These are phyloP conservation scores for Arenicola marina DNA, from an alignment of 2,888 invertebrate species.

Conservation along the genomic window DNA sequence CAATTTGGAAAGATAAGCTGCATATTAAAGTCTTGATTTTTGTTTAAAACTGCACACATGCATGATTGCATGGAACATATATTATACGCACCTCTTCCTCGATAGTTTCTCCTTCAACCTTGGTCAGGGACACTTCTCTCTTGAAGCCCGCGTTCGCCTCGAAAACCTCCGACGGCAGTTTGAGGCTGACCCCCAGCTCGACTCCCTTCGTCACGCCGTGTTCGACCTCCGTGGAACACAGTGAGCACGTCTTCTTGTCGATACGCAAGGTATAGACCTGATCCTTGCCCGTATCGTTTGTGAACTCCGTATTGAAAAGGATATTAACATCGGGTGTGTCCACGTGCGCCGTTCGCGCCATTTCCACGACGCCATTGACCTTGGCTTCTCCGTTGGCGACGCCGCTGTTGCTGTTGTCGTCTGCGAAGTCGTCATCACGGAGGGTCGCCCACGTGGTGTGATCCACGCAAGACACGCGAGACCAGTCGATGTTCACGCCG, in stretches of 20 bases:
- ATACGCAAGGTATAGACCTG: conserved; percentile 40
- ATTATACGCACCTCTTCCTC: conserved; percentile 53
- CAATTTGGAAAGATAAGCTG: no score
- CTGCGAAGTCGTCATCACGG: no score
- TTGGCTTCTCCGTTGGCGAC: background rate
- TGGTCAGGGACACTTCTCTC: conserved; percentile 57
- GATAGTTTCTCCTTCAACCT: conserved; percentile 53
- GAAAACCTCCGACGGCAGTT: conserved; percentile 59
- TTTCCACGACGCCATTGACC: background rate
- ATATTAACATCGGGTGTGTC: conserved; percentile 11
- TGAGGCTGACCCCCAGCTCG: conserved; percentile 56
- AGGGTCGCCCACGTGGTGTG: conserved; percentile 24
- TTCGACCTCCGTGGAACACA: conserved; percentile 29
- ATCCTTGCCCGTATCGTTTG: conserved; percentile 32
- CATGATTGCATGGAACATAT: no score
- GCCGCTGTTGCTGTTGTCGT: background rate
- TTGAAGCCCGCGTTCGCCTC: conserved; percentile 60
- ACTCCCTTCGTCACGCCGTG: conserved; percentile 46
- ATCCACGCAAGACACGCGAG: conserved; percentile 25
- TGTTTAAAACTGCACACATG: no score
- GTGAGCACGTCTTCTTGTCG: conserved; percentile 35
- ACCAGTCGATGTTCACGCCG: conserved; percentile 30
- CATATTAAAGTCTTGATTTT: no score
- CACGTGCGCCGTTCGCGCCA: background rate
- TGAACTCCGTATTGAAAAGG: conserved; percentile 39